Evolutionary conservation across 2,888 invertebrate genomes (phyloP).

Genomic region (Acanthosoma haemorrhoidale): DNA sequence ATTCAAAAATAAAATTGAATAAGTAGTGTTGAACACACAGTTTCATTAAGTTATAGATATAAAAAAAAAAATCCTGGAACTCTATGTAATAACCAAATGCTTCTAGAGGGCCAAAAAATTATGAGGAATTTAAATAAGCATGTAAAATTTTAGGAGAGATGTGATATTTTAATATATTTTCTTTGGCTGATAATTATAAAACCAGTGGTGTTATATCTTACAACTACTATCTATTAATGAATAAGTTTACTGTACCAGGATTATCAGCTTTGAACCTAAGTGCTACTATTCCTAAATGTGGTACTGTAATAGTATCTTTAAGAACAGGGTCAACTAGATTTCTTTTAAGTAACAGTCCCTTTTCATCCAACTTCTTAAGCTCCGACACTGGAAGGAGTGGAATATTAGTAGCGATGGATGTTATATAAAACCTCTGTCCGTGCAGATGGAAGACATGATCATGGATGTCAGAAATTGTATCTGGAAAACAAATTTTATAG

Average conservation of each 20-base stretch:
- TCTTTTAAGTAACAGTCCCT: slow-evolving; percentile 53
- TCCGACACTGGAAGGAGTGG: slow-evolving; percentile 51
- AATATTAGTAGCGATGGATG: slow-evolving; percentile 55
- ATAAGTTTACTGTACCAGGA: slow-evolving; percentile 60
- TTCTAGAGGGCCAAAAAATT: too few species aligned
- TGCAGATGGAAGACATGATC: slow-evolving; percentile 70
- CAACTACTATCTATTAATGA: too few species aligned
- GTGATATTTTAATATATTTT: neutral
- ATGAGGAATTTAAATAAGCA: too few species aligned
- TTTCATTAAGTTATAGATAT: too few species aligned
- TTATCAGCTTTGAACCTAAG: slow-evolving; percentile 69
- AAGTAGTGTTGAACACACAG: too few species aligned
- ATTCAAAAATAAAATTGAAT: too few species aligned
- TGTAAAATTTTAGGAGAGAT: too few species aligned
- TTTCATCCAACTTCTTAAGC: slow-evolving; percentile 55
- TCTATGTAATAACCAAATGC: too few species aligned
- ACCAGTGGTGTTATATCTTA: neutral
- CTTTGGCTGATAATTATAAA: neutral
- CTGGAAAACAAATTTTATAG: slow-evolving; percentile 21
- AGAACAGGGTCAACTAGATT: slow-evolving; percentile 58
- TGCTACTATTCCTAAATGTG: slow-evolving; percentile 63
- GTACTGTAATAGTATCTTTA: slow-evolving; percentile 70
- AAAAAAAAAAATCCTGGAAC: too few species aligned
- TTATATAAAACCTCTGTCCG: slow-evolving; percentile 66
- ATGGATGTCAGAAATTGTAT: slow-evolving; percentile 43